Percentiles rank a stretch among this genome's conserved stretches.
These are phyloP conservation scores for Mastigias papua DNA, from an alignment of 30 jellyfish, hydroid and myxozoan species.

Conservation along the genomic window DNA sequence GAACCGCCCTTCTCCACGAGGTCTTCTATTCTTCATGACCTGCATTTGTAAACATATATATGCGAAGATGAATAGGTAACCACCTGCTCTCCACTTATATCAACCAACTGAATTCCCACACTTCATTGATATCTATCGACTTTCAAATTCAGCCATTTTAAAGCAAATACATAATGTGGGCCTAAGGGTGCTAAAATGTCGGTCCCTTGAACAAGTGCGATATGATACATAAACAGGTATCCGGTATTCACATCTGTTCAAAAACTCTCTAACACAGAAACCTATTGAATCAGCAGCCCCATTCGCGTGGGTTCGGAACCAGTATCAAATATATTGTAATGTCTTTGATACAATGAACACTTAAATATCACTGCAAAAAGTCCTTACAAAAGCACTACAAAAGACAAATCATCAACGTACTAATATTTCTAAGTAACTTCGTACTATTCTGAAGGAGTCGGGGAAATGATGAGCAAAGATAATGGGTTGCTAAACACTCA, in stretches of 20 bases:
- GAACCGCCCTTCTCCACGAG: too few species aligned
- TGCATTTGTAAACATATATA: not conserved
- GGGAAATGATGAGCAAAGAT: too few species aligned
- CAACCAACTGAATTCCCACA: not conserved
- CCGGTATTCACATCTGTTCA: not conserved
- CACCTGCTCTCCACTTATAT: not conserved
- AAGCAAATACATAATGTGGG: not conserved
- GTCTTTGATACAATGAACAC: not conserved
- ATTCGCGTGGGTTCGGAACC: not conserved
- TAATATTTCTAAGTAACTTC: too few species aligned
- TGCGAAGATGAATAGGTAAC: not conserved
- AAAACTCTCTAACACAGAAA: not conserved
- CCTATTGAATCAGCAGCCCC: not conserved
- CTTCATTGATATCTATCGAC: not conserved
- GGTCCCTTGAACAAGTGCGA: not conserved
- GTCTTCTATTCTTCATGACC: not conserved
- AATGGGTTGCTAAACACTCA: too few species aligned
- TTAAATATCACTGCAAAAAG: too few species aligned
- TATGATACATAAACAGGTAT: not conserved
- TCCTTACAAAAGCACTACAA: too few species aligned
- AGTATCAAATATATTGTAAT: not conserved
- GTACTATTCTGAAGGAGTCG: too few species aligned
- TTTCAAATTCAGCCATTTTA: not conserved
- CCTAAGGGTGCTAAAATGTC: not conserved
- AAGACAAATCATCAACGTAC: too few species aligned